A percentile compares a stretch with the other conserved stretches of the same genome.
Evolutionary conservation across 2,797 vertebrate species (phyloP).

Genomic region (Semotilus atromaculatus): DNA sequence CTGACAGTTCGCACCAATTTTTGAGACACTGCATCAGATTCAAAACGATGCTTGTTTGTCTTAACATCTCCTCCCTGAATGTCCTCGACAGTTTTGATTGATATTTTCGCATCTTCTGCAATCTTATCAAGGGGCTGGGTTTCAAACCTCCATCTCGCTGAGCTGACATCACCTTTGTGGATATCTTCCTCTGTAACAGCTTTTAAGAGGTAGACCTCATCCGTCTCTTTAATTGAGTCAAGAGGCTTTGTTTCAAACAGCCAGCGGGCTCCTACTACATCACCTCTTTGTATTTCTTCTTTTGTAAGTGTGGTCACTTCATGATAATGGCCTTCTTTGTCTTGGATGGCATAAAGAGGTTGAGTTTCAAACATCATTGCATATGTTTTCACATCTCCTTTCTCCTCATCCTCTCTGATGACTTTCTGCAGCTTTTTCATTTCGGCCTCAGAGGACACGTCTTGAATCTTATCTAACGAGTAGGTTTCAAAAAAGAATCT

Average conservation of each 20-base stretch:
- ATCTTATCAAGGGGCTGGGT: conserved; percentile 91
- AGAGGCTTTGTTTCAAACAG: conserved; percentile 96
- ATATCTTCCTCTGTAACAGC: conserved; percentile 91
- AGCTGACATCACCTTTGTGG: conserved; percentile 88
- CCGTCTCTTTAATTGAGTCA: conserved; percentile 86
- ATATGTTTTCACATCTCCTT: conserved; percentile 88
- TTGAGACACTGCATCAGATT: conserved; percentile 76
- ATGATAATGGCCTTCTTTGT: conserved; percentile 89
- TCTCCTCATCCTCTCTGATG: conserved; percentile 79
- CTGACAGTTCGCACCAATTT: conserved; percentile 84
- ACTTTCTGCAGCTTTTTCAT: conserved; percentile 72
- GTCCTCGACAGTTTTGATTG: conserved; percentile 79
- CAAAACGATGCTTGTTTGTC: conserved; percentile 83
- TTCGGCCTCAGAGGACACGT: conserved; percentile 73
- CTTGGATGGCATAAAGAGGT: conserved; percentile 91
- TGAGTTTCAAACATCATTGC: conserved; percentile 93
- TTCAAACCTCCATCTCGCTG: conserved; percentile 92
- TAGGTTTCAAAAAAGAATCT: conserved; percentile 91
- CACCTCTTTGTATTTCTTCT: conserved; percentile 87
- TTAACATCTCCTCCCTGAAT: conserved; percentile 88
- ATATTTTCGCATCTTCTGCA: conserved; percentile 77
- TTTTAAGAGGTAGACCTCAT: conserved; percentile 89
- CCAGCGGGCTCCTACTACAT: conserved; percentile 90
- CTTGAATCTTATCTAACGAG: conserved; percentile 88
- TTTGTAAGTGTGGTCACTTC: conserved; percentile 94